Conservation (phyloP, 2,797 vertebrate genomes). For the Scomberomorus guttatus region DNA sequence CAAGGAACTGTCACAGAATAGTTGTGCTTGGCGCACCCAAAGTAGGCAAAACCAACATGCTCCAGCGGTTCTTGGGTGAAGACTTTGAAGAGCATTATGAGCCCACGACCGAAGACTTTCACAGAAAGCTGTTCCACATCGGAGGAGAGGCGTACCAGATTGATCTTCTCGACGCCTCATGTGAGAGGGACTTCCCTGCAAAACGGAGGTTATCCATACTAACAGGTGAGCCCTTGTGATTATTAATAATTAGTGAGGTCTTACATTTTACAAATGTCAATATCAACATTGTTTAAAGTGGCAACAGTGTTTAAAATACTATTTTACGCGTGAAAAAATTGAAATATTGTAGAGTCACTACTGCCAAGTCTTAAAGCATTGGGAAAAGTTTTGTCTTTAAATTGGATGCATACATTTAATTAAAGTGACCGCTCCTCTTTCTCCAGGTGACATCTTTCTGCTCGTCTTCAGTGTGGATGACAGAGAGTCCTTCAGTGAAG, state of each 20-base stretch:
- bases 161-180: constrained; percentile 84
- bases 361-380: background rate
- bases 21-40: constrained; percentile 84
- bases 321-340: background rate
- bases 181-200: constrained; percentile 84
- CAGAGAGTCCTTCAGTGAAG: constrained; percentile 79
- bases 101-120: constrained; percentile 85
- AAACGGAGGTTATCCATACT: constrained; percentile 85
- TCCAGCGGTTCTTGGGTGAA: constrained; percentile 79
- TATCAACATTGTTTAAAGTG: background rate
- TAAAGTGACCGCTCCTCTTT: background rate
- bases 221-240: constrained; percentile 77
- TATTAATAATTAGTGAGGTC: no score
- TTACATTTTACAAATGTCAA: no score
- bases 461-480: constrained; percentile 85
- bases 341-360: background rate
- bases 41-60: constrained; percentile 84
- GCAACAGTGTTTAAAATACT: background rate
- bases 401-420: background rate
- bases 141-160: constrained; percentile 82
- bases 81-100: constrained; percentile 82
- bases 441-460: constrained; percentile 84
- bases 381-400: background rate
- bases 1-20: constrained; percentile 81
- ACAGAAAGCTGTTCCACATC: constrained; percentile 86